Evolutionary conservation across 2,888 invertebrate species (phyloP).

Genomic region (Agapetus fuscipes): DNA sequence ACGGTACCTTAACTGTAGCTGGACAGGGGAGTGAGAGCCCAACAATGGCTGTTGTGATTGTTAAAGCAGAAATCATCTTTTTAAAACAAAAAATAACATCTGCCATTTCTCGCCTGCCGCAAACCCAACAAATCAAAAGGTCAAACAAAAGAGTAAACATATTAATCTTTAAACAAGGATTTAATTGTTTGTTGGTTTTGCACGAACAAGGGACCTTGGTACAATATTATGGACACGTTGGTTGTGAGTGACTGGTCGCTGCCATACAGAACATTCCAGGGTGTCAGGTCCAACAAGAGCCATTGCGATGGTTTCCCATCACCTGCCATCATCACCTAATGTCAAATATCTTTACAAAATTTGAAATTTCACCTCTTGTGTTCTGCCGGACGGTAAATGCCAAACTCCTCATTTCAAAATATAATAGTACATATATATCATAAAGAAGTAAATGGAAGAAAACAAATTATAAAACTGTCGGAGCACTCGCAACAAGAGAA

Average conservation of each 20-base stretch:
- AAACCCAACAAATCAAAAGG: slow-evolving; percentile 14
- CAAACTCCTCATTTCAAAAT: slow-evolving; percentile 4
- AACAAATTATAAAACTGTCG: too few relatives aligned
- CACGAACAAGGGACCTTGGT: slow-evolving; percentile 21
- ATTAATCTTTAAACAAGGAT: too few relatives aligned
- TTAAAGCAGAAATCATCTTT: slow-evolving; percentile 13
- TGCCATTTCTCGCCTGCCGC: slow-evolving; percentile 20
- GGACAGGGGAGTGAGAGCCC: slow-evolving; percentile 22
- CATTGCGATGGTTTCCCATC: slow-evolving; percentile 20
- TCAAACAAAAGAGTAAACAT: too few relatives aligned
- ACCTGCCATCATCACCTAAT: slow-evolving; percentile 16
- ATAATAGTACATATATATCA: slow-evolving; percentile 5
- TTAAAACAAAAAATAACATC: slow-evolving; percentile 8
- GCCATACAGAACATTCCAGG: slow-evolving; percentile 5
- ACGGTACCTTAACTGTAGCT: too few relatives aligned
- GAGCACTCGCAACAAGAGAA: too few relatives aligned
- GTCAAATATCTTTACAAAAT: slow-evolving; percentile 10
- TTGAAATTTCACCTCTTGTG: slow-evolving; percentile 17
- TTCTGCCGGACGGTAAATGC: slow-evolving; percentile 16
- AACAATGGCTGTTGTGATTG: slow-evolving; percentile 21
- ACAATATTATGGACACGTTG: slow-evolving; percentile 4
- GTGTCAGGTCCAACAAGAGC: slow-evolving; percentile 21
- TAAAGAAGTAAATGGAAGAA: too few relatives aligned
- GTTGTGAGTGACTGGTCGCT: slow-evolving; percentile 10
- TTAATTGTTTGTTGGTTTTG: slow-evolving; percentile 19